Evolutionary conservation across 1,140 invertebrate species (phyloP).

Genomic region (Drosophila kurseongensis): DNA sequence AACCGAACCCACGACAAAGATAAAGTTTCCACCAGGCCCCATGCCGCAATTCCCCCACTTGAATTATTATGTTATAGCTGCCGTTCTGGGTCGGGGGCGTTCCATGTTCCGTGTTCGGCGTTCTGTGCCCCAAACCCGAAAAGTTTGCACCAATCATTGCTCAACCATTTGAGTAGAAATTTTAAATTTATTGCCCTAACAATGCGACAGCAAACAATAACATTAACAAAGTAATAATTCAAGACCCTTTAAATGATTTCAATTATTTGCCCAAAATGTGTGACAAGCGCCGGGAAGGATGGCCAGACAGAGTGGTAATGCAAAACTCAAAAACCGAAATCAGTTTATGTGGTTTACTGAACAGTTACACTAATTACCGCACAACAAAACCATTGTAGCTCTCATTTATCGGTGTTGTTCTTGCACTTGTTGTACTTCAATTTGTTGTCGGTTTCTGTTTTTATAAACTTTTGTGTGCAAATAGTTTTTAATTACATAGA

Average conservation of each 20-base stretch:
- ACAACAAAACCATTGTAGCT: constrained; percentile 51
- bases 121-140: constrained; percentile 10
- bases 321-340: constrained; percentile 58
- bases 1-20: constrained; percentile 51
- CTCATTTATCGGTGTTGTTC: constrained; percentile 22
- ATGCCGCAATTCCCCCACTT: constrained; percentile 7
- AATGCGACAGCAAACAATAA: constrained; percentile 42
- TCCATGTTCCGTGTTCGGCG: constrained; percentile 3
- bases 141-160: constrained; percentile 68
- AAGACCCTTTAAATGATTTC: constrained; percentile 48
- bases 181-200: constrained; percentile 62
- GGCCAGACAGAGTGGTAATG: not conserved
- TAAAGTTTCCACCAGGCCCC: constrained; percentile 32
- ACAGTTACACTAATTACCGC: constrained; percentile 71
- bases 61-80: constrained; percentile 48
- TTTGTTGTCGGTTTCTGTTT: constrained; percentile 42
- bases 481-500: constrained; percentile 73
- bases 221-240: constrained; percentile 53
- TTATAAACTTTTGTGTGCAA: constrained; percentile 70
- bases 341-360: constrained; percentile 71
- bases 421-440: constrained; percentile 10
- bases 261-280: constrained; percentile 38
- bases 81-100: constrained; percentile 1
- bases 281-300: constrained; percentile 15
- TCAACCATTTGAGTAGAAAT: constrained; percentile 65